Conservation (phyloP, 2,888 invertebrate species). For the Digitonthophagus gazella region DNA sequence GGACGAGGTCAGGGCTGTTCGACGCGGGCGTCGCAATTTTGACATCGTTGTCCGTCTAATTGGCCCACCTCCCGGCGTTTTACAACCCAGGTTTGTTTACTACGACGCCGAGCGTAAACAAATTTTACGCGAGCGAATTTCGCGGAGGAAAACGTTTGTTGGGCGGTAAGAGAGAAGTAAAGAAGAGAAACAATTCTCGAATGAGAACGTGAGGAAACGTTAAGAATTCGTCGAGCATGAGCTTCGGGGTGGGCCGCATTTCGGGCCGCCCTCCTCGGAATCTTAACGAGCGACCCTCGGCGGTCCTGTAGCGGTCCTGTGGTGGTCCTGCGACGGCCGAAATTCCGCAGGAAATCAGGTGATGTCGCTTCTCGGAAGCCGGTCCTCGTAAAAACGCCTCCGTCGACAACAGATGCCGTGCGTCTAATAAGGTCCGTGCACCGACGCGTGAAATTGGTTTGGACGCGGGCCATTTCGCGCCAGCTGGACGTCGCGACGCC, state of each 20-base stretch:
- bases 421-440: slow-evolving; percentile 40
- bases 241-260: background rate
- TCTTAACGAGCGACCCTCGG: background rate
- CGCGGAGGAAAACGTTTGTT: background rate
- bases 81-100: background rate
- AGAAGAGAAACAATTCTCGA: too few relatives aligned
- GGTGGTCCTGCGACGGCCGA: background rate
- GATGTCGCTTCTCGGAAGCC: background rate
- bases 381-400: background rate
- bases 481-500: slow-evolving; percentile 36
- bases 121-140: background rate
- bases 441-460: slow-evolving; percentile 47
- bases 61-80: background rate
- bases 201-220: background rate
- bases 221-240: background rate
- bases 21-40: background rate
- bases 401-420: slow-evolving; percentile 6
- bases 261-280: background rate
- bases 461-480: slow-evolving; percentile 46
- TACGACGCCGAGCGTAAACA: background rate
- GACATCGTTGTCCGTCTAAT: background rate
- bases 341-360: background rate
- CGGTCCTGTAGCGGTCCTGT: background rate
- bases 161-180: background rate
- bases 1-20: background rate